phyloP scores from a whole-genome alignment of 2,888 invertebrate species.

The Heterodera filipjevi region DNA sequence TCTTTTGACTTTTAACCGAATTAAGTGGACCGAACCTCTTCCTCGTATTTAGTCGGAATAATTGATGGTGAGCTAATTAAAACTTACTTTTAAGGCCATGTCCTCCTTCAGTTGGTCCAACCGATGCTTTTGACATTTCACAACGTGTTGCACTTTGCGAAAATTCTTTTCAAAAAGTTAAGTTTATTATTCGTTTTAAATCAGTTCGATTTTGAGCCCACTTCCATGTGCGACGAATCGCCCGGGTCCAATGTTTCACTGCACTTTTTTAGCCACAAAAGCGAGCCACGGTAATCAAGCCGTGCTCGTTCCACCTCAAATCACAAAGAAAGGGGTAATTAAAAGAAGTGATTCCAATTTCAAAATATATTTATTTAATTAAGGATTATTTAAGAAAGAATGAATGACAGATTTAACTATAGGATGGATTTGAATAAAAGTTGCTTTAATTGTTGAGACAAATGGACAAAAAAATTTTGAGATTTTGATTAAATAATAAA shows the following conservation, averaged over 20 bases:
- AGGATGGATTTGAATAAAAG: too few species aligned
- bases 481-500: too few species aligned
- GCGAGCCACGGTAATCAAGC: conserved; percentile 85
- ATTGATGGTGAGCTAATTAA: neutral
- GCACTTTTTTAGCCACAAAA: conserved; percentile 90
- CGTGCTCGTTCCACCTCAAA: conserved; percentile 79
- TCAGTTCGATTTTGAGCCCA: neutral
- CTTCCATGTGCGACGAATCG: conserved; percentile 89
- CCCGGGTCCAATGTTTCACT: conserved; percentile 80
- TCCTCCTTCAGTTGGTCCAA: conserved; percentile 84
- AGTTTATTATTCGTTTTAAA: neutral
- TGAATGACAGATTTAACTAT: too few species aligned
- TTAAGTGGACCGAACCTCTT: too few species aligned
- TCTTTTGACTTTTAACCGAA: too few species aligned
- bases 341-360: too few species aligned
- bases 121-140: conserved; percentile 76
- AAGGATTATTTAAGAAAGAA: too few species aligned
- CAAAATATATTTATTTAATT: too few species aligned
- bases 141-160: conserved; percentile 74
- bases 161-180: conserved; percentile 71
- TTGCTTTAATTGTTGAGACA: too few species aligned
- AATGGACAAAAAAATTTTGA: too few species aligned
- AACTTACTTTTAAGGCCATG: neutral
- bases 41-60: too few species aligned
- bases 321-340: too few species aligned